Evolutionary conservation across 2,797 vertebrate genomes (phyloP).

Genomic region (Sebastes alutus): DNA sequence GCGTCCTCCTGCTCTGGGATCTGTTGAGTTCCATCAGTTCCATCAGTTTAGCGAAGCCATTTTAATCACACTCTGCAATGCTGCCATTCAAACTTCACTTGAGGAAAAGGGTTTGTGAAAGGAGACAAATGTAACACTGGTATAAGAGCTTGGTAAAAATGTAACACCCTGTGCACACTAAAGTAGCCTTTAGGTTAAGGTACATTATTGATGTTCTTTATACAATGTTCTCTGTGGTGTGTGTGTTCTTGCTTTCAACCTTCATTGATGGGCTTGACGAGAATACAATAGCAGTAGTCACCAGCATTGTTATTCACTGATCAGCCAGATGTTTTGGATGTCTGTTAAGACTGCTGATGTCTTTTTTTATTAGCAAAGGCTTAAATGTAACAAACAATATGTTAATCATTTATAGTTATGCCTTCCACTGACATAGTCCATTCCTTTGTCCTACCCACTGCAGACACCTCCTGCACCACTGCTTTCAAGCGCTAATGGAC

Average conservation of each 20-base stretch:
- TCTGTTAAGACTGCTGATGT: too few relatives aligned
- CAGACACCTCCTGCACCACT: conserved; percentile 98
- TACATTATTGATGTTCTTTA: not conserved
- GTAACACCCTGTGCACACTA: not conserved
- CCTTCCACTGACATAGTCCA: not conserved
- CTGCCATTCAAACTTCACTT: not conserved
- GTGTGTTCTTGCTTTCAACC: not conserved
- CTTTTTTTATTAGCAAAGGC: not conserved
- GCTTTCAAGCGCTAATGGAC: conserved; percentile 99
- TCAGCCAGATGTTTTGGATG: not conserved
- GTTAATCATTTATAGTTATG: not conserved
- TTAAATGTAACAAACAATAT: not conserved
- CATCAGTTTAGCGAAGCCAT: not conserved
- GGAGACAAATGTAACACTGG: not conserved
- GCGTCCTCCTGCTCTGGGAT: not conserved
- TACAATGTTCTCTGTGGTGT: not conserved
- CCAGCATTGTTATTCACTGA: not conserved
- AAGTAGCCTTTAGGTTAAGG: not conserved
- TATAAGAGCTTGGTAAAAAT: not conserved
- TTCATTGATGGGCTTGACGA: not conserved
- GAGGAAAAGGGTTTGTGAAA: not conserved
- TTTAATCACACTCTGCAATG: not conserved
- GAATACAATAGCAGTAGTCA: not conserved
- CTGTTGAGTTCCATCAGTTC: not conserved
- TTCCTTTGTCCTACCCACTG: not conserved